phyloP scores from a whole-genome alignment of 2,888 invertebrate genomes.

The Polylopha cassiicola region DNA sequence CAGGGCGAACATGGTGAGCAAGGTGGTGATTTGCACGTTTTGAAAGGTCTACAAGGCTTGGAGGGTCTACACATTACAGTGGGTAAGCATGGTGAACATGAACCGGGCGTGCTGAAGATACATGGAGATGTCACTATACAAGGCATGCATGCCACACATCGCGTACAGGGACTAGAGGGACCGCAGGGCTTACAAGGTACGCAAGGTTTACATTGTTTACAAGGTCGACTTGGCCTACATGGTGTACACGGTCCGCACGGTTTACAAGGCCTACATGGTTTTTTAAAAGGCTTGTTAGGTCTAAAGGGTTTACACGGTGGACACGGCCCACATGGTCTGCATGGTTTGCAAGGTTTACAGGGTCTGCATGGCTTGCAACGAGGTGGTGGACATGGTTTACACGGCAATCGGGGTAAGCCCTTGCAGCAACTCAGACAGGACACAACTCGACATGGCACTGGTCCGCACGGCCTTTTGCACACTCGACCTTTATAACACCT shows the following conservation, averaged over 20 bases:
- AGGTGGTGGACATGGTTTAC: slow-evolving; percentile 22
- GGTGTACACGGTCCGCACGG: slow-evolving; percentile 10
- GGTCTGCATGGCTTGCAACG: slow-evolving; percentile 24
- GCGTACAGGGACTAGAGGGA: slow-evolving; percentile 27
- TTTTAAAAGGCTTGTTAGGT: slow-evolving; percentile 14
- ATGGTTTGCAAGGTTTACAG: not conserved
- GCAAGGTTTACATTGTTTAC: slow-evolving; percentile 24
- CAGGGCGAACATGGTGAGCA: slow-evolving; percentile 15
- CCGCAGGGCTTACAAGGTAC: slow-evolving; percentile 30
- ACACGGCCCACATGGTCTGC: not conserved
- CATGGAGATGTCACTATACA: too few relatives aligned
- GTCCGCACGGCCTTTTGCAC: slow-evolving; percentile 41
- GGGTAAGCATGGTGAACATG: too few relatives aligned
- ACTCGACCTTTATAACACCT: slow-evolving; percentile 36
- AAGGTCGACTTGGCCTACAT: slow-evolving; percentile 12
- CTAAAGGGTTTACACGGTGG: slow-evolving; percentile 14
- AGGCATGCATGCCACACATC: slow-evolving; percentile 30
- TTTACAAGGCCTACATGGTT: slow-evolving; percentile 8
- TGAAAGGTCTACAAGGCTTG: slow-evolving; percentile 22
- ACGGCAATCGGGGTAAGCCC: slow-evolving; percentile 21
- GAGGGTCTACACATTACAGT: too few relatives aligned
- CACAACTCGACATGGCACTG: slow-evolving; percentile 28
- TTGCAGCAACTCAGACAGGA: slow-evolving; percentile 17
- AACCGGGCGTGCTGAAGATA: too few relatives aligned
- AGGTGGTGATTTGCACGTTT: slow-evolving; percentile 5